phyloP scores from a whole-genome alignment of 2,888 invertebrate species.

The Lymantria dispar region DNA sequence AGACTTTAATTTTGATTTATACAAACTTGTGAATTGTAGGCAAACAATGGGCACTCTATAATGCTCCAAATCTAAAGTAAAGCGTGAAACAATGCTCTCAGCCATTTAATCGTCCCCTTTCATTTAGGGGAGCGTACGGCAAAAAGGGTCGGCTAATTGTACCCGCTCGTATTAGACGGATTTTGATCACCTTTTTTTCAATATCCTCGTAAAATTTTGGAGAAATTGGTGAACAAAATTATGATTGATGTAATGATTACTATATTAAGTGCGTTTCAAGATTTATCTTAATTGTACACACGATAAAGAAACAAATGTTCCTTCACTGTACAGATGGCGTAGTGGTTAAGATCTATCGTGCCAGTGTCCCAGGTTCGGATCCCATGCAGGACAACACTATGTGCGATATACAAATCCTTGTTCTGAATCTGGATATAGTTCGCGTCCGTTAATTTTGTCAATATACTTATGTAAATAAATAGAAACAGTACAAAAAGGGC shows the following conservation, averaged over 20 bases:
- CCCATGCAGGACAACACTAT: too few relatives aligned
- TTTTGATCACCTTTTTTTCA: slow-evolving; percentile 25
- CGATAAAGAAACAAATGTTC: too few relatives aligned
- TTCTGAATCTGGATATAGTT: too few relatives aligned
- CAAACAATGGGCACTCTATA: slow-evolving; percentile 24
- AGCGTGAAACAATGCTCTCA: slow-evolving; percentile 42
- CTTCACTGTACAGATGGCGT: too few relatives aligned
- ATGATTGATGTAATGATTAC: slow-evolving; percentile 20
- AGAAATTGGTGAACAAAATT: slow-evolving; percentile 24
- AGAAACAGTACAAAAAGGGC: too few relatives aligned
- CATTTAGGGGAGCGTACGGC: slow-evolving; percentile 20
- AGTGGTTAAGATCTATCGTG: too few relatives aligned
- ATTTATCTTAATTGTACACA: too few relatives aligned
- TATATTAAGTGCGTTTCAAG: neutral
- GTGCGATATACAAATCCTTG: too few relatives aligned
- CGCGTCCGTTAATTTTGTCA: too few relatives aligned
- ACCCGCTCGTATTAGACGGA: slow-evolving; percentile 27
- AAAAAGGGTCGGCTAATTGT: slow-evolving; percentile 42
- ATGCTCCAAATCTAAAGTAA: slow-evolving; percentile 24
- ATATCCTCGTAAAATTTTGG: slow-evolving; percentile 23
- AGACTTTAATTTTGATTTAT: slow-evolving; percentile 39
- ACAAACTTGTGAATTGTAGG: neutral
- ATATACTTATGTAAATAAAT: too few relatives aligned
- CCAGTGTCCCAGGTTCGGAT: too few relatives aligned
- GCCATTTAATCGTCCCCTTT: slow-evolving; percentile 35